phyloP scores from a whole-genome alignment of 1,140 invertebrate genomes.

The Campoletis sonorensis region DNA sequence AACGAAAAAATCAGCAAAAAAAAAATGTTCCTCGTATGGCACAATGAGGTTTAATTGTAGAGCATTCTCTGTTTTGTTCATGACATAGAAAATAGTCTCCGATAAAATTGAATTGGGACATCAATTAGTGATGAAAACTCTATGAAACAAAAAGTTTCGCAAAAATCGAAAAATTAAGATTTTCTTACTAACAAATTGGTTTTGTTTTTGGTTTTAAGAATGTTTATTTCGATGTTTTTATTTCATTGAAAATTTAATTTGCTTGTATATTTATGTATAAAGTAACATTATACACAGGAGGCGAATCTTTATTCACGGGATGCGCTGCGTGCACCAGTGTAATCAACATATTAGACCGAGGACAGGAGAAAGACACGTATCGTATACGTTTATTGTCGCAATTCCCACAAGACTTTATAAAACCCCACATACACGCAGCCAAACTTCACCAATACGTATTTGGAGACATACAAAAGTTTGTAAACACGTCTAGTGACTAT shows the following conservation, averaged over 20 bases:
- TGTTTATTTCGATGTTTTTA: too few relatives aligned
- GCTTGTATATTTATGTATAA: background rate
- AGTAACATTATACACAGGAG: background rate
- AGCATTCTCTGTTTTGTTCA: too few relatives aligned
- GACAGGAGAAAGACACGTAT: constrained; percentile 46
- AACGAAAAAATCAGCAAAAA: too few relatives aligned
- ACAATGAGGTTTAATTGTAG: too few relatives aligned
- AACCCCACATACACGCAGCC: constrained; percentile 37
- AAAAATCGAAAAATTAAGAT: too few relatives aligned
- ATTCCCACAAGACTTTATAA: constrained; percentile 55
- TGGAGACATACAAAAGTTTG: background rate
- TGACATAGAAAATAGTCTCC: too few relatives aligned
- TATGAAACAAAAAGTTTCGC: too few relatives aligned
- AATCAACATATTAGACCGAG: constrained; percentile 63
- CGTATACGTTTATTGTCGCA: constrained; percentile 52
- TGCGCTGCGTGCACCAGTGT: background rate
- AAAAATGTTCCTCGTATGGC: too few relatives aligned
- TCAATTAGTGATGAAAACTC: too few relatives aligned
- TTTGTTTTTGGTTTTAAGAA: too few relatives aligned
- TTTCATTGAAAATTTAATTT: background rate
- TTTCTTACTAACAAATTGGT: too few relatives aligned
- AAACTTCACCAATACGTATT: background rate
- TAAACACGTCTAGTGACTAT: constrained; percentile 40
- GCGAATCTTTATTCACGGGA: constrained; percentile 31
- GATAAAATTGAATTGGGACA: too few relatives aligned